Conservation (phyloP, 2,113 vertebrate species). For the Addax nasomaculatus region DNA sequence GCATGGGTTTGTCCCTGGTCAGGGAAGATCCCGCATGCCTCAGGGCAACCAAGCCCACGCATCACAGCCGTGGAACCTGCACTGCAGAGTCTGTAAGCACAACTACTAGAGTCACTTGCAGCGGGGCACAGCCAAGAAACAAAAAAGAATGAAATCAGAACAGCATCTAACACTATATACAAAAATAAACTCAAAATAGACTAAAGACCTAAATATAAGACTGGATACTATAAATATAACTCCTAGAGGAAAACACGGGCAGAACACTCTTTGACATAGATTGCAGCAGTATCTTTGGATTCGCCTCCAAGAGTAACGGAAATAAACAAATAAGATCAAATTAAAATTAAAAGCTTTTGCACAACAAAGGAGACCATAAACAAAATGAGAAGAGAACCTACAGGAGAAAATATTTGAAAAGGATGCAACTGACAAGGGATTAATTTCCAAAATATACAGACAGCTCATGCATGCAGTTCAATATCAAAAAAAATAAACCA, state of each 20-base stretch:
- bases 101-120: neutral
- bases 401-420: neutral
- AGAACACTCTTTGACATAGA: neutral
- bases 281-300: neutral
- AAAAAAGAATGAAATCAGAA: neutral
- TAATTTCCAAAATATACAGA: neutral
- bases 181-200: neutral
- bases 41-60: neutral
- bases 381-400: neutral
- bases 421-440: neutral
- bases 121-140: neutral
- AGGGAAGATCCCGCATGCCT: neutral
- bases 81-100: neutral
- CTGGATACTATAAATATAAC: neutral
- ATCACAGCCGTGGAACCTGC: neutral
- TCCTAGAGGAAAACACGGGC: neutral
- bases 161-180: neutral
- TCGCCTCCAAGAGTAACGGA: neutral
- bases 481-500: neutral
- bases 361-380: neutral
- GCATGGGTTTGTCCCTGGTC: neutral
- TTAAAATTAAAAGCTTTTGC: neutral
- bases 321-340: neutral
- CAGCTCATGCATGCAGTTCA: neutral
- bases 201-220: neutral